Conservation (phyloP, 1,140 invertebrate species). For the Pogonomyrmex barbatus region DNA sequence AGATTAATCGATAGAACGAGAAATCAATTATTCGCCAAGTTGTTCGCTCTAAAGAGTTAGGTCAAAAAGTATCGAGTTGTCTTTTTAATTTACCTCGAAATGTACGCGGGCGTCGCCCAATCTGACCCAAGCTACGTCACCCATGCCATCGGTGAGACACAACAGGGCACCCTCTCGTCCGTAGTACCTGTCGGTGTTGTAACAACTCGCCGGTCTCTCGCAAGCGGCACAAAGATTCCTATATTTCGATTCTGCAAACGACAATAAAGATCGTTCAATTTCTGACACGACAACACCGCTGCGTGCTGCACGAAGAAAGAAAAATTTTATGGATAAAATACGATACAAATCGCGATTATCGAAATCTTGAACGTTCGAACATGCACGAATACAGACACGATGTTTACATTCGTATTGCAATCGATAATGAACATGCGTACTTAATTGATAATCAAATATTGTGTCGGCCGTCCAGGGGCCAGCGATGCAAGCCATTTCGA, state of each 20-base stretch:
- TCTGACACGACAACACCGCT: neutral
- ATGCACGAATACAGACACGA: neutral
- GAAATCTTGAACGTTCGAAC: neutral
- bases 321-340: neutral
- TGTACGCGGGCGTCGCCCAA: conserved; percentile 88
- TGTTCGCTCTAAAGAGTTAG: neutral
- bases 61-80: neutral
- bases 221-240: conserved; percentile 91
- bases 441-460: conserved; percentile 89
- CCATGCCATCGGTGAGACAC: conserved; percentile 91
- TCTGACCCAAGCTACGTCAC: conserved; percentile 93
- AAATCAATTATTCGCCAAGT: neutral
- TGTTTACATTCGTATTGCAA: neutral
- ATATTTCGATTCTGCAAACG: conserved; percentile 88
- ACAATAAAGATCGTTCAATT: neutral
- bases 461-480: conserved; percentile 92
- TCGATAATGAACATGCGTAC: conserved; percentile 85
- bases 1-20: neutral
- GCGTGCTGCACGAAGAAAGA: neutral
- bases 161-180: conserved; percentile 92
- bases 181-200: conserved; percentile 91
- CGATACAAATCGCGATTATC: neutral
- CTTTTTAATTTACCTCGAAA: conserved; percentile 87
- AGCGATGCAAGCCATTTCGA: conserved; percentile 92
- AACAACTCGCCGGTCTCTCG: conserved; percentile 88